phyloP scores from a whole-genome alignment of 2,113 vertebrate genomes.

The Motacilla alba region DNA sequence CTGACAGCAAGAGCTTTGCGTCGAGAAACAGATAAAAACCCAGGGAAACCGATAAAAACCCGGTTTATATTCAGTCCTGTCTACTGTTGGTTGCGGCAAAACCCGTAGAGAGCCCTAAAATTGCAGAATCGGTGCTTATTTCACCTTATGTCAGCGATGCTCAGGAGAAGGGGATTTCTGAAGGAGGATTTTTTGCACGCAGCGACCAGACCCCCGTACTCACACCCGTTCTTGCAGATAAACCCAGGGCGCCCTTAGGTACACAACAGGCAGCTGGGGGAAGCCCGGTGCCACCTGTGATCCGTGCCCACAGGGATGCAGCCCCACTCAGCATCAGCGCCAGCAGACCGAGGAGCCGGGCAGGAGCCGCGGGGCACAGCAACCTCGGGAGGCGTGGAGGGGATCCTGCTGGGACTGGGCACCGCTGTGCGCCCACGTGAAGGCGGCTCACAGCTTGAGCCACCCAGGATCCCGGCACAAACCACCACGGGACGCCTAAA shows the following conservation, averaged over 20 bases:
- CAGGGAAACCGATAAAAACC: neutral
- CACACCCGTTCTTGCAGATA: neutral
- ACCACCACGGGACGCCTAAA: neutral
- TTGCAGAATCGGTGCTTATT: neutral
- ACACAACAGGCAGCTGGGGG: neutral
- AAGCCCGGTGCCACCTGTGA: neutral
- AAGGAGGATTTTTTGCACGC: neutral
- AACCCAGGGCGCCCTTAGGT: neutral
- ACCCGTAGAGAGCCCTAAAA: neutral
- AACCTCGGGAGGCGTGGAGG: neutral
- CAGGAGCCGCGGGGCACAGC: neutral
- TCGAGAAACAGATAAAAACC: neutral
- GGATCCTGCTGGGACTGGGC: accelerated
- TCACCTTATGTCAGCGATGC: neutral
- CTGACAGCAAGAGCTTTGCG: neutral
- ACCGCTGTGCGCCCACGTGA: neutral
- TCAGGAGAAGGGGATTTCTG: neutral
- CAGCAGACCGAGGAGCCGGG: neutral
- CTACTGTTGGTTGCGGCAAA: neutral
- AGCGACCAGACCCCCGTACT: neutral
- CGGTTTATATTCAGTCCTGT: neutral
- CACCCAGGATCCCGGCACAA: neutral
- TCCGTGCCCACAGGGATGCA: neutral
- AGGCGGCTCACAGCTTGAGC: neutral
- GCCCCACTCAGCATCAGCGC: accelerated